phyloP scores from a whole-genome alignment of 2,113 vertebrate species.

The Trochalopteron elliotii region DNA sequence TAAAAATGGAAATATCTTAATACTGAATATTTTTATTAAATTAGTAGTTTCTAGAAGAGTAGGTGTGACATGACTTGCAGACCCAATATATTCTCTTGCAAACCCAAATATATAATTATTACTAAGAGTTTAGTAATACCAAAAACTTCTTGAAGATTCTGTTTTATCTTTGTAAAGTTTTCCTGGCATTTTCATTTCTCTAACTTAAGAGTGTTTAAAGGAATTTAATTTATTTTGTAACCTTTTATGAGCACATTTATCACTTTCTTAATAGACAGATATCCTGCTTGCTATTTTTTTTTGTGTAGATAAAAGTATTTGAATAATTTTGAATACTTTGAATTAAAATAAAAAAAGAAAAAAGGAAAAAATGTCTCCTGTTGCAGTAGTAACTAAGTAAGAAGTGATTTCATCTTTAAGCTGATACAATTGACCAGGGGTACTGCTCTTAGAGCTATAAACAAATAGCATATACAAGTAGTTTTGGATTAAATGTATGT shows the following conservation, averaged over 20 bases:
- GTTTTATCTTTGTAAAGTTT: not conserved
- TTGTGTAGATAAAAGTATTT: not conserved
- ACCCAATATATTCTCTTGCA: not conserved
- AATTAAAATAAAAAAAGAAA: not conserved
- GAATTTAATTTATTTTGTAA: not conserved
- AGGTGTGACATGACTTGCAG: not conserved
- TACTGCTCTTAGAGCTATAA: not conserved
- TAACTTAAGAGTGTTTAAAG: not conserved
- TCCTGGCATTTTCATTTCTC: not conserved
- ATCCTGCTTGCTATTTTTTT: not conserved
- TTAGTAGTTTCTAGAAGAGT: not conserved
- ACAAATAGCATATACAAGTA: not conserved
- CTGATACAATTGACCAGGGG: not conserved
- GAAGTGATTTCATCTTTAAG: not conserved
- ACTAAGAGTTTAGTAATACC: not conserved
- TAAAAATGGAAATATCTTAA: not conserved
- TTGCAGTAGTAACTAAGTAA: not conserved
- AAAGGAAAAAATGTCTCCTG: not conserved
- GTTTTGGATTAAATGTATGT: not conserved
- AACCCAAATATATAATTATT: not conserved
- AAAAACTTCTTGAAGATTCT: not conserved
- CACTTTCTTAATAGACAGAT: not conserved
- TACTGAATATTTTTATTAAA: not conserved
- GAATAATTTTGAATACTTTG: not conserved
- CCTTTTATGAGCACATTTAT: not conserved